A percentile compares a stretch with the other conserved stretches of the same genome.
phyloP scores from a whole-genome alignment of 2,888 invertebrate species.

The Phyllotreta striolata region DNA sequence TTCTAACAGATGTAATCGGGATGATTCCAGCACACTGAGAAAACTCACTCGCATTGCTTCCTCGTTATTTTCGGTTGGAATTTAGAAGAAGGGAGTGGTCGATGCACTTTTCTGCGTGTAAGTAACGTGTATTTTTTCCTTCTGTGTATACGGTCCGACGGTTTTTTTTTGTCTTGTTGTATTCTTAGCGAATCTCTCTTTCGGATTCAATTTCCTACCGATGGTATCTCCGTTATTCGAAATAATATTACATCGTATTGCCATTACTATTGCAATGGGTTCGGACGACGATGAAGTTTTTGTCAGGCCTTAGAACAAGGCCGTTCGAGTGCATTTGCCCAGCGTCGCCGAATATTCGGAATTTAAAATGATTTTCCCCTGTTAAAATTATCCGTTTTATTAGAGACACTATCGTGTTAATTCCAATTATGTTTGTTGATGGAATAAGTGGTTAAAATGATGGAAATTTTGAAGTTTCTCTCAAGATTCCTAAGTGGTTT shows the following conservation, averaged over 20 bases:
- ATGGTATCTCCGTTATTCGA: conserved; percentile 39
- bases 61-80: background rate
- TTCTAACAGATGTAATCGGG: conserved; percentile 8
- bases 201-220: conserved; percentile 46
- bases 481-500: too few relatives aligned
- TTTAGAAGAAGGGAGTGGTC: background rate
- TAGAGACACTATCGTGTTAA: too few relatives aligned
- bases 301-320: conserved; percentile 14
- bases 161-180: conserved; percentile 24
- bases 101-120: conserved; percentile 1
- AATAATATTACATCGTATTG: conserved; percentile 35
- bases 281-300: conserved; percentile 27
- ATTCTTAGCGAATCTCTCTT: conserved; percentile 34
- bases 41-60: background rate
- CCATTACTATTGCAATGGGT: conserved; percentile 18
- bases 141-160: conserved; percentile 4
- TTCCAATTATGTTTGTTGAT: too few relatives aligned
- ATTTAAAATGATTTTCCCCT: too few relatives aligned
- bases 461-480: too few relatives aligned
- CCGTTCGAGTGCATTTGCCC: background rate
- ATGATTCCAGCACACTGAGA: background rate
- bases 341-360: background rate
- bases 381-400: too few relatives aligned
- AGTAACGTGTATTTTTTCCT: background rate
- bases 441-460: too few relatives aligned